Base-by-base conservation (phyloP, 2,797 vertebrate genomes). In the Anabacerthia variegaticeps region DNA sequence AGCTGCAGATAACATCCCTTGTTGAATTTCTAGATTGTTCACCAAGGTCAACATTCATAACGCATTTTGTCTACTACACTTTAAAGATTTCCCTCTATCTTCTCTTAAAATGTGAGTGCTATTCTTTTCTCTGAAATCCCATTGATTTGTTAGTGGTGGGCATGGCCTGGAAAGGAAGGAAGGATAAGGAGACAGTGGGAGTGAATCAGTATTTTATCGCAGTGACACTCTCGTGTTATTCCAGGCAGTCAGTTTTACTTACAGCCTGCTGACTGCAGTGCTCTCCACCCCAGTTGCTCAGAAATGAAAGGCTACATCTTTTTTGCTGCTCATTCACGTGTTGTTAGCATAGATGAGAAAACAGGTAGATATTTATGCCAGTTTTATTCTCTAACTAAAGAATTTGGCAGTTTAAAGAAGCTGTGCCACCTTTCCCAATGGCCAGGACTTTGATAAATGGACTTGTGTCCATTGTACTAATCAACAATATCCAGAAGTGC, bases 131-230 rank as follows among this genome's bases (percentile, higher is more conserved):
- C 79, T 75, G 72, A 75, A 76, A 55, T 78, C 36, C 43, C 43
- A 75, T 58, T 30, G 34, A 26, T 85, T 75, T 54, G 27, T 75
- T 71, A n/a, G 61, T 83, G 51, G 52, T 39, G 58, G 54, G 61
- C 52, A 77, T 10, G 26, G 44, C 52, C 51, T 63, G 46, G 71
- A 56, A 81, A 92, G 79, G 79, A 91, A 94, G 58, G 76, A 90
- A 89, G 54, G 62, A 32, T 83, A 85, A 85, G 52, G 65, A 90
- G 43, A 39, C n/a, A 39, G 77, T 36, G 84, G 83, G 77, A 86
- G 66, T 54, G 58, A 95, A 72, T 74, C n/a, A 43, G 14, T 93
- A 58, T 92, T 94, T 96, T 63, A 73, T 24, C 51, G 30, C 1
- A 8, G 18, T 36, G 78, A 77, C 41, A 28, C 54, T 48, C 8